Evolutionary conservation across 2,888 invertebrate species (phyloP).

Genomic region (Polyploca ridens): DNA sequence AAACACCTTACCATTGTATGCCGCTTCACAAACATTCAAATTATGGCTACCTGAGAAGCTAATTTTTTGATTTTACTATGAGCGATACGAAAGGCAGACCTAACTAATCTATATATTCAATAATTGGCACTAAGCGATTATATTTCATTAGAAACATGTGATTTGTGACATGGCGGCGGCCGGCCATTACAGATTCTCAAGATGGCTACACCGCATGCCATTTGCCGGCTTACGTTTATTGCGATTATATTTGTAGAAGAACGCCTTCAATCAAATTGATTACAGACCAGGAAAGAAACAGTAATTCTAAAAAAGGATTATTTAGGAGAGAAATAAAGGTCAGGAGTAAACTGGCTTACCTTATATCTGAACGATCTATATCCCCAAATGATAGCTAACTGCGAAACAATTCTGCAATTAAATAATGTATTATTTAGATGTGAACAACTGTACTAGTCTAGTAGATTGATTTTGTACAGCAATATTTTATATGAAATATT

Average conservation of each 20-base stretch:
- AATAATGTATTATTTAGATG: background rate
- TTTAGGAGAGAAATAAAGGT: background rate
- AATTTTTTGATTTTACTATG: background rate
- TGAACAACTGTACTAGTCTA: background rate
- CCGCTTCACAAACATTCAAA: background rate
- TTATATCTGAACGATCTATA: background rate
- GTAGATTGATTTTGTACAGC: background rate
- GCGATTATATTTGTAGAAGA: background rate
- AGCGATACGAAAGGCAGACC: background rate
- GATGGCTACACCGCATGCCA: conserved; percentile 76
- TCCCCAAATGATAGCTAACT: conserved; percentile 6
- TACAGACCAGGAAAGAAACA: background rate
- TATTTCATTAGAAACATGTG: conserved; percentile 44
- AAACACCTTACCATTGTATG: background rate
- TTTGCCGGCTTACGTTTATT: conserved; percentile 26
- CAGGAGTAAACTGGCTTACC: background rate
- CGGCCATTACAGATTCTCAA: conserved; percentile 65
- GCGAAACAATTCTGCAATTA: conserved; percentile 4
- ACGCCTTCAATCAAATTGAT: background rate
- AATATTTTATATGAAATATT: background rate
- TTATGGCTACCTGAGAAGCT: too few species aligned
- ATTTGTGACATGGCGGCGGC: conserved; percentile 75
- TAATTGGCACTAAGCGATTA: too few species aligned
- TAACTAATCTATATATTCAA: too few species aligned
- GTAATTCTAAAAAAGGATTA: background rate